Conservation (phyloP, 2,113 vertebrate species). For the Leptodactylus fuscus region DNA sequence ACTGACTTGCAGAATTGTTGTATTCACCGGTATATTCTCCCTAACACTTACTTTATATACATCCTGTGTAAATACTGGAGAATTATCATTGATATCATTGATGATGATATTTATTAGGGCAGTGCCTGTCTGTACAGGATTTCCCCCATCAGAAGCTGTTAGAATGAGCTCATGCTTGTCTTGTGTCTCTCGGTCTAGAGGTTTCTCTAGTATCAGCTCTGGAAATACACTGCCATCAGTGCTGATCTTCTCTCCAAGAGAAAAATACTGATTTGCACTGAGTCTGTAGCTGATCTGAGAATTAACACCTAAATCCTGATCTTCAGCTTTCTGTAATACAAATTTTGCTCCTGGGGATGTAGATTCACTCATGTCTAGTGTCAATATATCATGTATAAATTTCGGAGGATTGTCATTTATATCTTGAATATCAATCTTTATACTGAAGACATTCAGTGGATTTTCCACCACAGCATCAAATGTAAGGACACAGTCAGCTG, state of each 20-base stretch:
- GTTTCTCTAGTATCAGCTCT: not conserved
- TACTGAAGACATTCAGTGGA: not conserved
- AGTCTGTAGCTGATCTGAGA: not conserved
- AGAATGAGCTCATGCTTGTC: not conserved
- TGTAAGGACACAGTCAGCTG: slow-evolving; percentile 2
- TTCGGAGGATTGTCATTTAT: not conserved
- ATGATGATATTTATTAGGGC: not conserved
- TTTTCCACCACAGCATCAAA: not conserved
- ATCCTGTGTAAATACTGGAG: not conserved
- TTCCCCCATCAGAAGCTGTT: not conserved
- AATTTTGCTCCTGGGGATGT: not conserved
- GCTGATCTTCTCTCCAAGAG: slow-evolving; percentile 7
- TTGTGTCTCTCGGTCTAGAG: not conserved
- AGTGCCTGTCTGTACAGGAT: slow-evolving; percentile 3
- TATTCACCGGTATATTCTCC: not conserved
- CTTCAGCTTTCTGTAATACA: not conserved
- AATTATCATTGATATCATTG: not conserved
- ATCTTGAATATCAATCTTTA: not conserved
- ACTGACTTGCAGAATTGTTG: not conserved
- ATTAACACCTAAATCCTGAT: not conserved
- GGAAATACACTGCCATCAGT: slow-evolving; percentile 8
- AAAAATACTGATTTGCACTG: not conserved
- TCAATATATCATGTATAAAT: not conserved
- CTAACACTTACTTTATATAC: slow-evolving; percentile 5
- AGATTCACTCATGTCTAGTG: not conserved